These are phyloP conservation scores for Drosophila baimaii DNA, from an alignment of 1,140 invertebrate genomes.

Conservation along the genomic window DNA sequence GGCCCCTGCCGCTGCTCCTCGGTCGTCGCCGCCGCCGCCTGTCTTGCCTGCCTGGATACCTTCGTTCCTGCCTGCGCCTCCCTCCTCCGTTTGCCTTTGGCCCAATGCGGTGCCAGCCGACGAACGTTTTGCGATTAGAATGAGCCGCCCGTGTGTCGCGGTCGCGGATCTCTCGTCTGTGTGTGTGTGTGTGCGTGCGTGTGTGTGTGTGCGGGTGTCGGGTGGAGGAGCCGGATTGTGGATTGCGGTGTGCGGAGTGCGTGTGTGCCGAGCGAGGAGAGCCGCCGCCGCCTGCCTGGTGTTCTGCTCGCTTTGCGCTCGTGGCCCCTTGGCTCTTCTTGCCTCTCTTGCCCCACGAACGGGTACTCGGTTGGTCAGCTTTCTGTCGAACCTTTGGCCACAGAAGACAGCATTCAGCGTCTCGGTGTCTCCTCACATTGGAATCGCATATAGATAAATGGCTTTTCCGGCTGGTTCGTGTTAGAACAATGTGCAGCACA, in stretches of 20 bases:
- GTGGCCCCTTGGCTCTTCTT: slow-evolving; percentile 12
- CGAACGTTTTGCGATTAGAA: slow-evolving; percentile 49
- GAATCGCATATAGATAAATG: slow-evolving; percentile 39
- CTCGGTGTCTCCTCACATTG: slow-evolving; percentile 36
- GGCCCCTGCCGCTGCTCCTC: slow-evolving; percentile 19
- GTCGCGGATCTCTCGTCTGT: not conserved
- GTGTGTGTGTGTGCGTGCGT: slow-evolving; percentile 17
- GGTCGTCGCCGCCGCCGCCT: not conserved
- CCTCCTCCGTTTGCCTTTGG: slow-evolving; percentile 30
- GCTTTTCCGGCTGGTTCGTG: slow-evolving; percentile 44
- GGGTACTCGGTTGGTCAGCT: slow-evolving; percentile 20
- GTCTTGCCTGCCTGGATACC: slow-evolving; percentile 9
- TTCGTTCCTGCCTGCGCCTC: slow-evolving; percentile 2
- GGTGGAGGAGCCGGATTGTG: slow-evolving; percentile 12
- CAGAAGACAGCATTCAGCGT: slow-evolving; percentile 59
- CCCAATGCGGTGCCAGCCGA: slow-evolving; percentile 57
- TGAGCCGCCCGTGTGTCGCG: slow-evolving; percentile 10
- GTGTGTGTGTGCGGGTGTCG: slow-evolving; percentile 23
- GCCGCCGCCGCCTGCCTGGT: too few relatives aligned
- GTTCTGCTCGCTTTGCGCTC: slow-evolving; percentile 8
- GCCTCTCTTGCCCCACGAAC: slow-evolving; percentile 10
- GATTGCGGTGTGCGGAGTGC: slow-evolving; percentile 26
- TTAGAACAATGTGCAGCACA: slow-evolving; percentile 48
- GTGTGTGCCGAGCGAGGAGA: slow-evolving; percentile 14
- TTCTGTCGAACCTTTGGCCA: slow-evolving; percentile 27